phyloP scores from a whole-genome alignment of 2,888 invertebrate species.

The Ernsta delagoae region DNA sequence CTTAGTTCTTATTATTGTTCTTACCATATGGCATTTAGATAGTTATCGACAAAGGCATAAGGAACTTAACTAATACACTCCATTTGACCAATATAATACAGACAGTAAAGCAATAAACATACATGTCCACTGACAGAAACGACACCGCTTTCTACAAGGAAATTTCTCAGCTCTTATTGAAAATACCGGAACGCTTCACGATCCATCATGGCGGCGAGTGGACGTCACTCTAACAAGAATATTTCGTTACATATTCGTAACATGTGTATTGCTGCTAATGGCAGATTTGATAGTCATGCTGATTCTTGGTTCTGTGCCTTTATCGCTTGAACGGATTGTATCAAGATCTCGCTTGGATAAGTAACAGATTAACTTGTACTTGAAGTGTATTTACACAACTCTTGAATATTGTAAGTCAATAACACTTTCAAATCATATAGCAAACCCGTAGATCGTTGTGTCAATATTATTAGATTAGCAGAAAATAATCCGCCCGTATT shows the following conservation, averaged over 20 bases:
- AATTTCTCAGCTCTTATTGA: slow-evolving; percentile 46
- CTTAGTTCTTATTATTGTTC: too few species aligned
- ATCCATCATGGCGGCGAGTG: slow-evolving; percentile 45
- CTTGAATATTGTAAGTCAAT: background rate
- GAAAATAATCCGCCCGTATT: background rate
- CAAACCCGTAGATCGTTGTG: background rate
- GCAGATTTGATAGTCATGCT: slow-evolving; percentile 26
- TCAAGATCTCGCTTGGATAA: slow-evolving; percentile 14
- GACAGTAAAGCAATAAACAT: slow-evolving; percentile 36
- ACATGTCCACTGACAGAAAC: slow-evolving; percentile 44
- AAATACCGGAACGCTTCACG: slow-evolving; percentile 42
- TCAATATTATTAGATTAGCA: background rate
- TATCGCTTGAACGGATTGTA: slow-evolving; percentile 10
- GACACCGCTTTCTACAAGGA: slow-evolving; percentile 54
- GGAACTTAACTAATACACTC: background rate
- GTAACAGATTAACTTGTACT: slow-evolving; percentile 3
- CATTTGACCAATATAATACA: background rate
- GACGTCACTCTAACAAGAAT: slow-evolving; percentile 43
- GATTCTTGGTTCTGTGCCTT: slow-evolving; percentile 20
- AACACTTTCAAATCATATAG: background rate
- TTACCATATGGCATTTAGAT: too few species aligned
- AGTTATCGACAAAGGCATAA: too few species aligned
- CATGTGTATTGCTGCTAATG: slow-evolving; percentile 26
- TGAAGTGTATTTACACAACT: slow-evolving; percentile 5
- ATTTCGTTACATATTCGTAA: slow-evolving; percentile 39